These are phyloP conservation scores for Acleris literana DNA, from an alignment of 2,888 invertebrate species.

Conservation along the genomic window DNA sequence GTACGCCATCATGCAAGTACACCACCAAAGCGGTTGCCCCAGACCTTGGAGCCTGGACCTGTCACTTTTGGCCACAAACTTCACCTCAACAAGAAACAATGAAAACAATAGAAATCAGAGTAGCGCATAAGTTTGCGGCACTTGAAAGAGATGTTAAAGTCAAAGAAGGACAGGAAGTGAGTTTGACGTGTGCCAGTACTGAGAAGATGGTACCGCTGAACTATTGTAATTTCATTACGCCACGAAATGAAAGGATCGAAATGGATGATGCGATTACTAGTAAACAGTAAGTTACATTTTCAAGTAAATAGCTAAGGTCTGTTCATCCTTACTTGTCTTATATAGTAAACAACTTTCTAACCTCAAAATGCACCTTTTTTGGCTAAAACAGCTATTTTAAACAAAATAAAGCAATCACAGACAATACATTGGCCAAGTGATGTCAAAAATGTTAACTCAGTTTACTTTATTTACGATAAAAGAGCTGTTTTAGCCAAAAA, in stretches of 20 bases:
- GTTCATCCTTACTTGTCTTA: no score
- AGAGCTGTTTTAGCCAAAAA: no score
- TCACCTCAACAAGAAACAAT: slow-evolving; percentile 18
- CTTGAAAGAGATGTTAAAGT: slow-evolving; percentile 13
- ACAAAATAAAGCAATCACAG: no score
- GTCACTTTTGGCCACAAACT: slow-evolving; percentile 26
- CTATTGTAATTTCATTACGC: slow-evolving; percentile 29
- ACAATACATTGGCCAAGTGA: no score
- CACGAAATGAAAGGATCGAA: neutral
- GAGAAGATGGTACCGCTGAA: slow-evolving; percentile 27
- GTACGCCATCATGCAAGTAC: slow-evolving; percentile 29
- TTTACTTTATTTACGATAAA: no score
- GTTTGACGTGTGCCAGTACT: slow-evolving; percentile 25
- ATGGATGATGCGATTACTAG: slow-evolving; percentile 17
- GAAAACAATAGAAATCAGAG: slow-evolving; percentile 25
- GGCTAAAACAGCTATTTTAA: no score
- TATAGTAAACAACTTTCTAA: no score
- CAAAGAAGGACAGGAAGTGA: slow-evolving; percentile 20
- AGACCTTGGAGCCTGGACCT: slow-evolving; percentile 31
- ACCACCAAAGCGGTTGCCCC: slow-evolving; percentile 6
- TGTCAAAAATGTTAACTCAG: no score
- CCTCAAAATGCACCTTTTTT: no score
- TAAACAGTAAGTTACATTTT: slow-evolving; percentile 17
- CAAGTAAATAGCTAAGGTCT: no score
- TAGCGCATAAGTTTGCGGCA: slow-evolving; percentile 23